Conservation (phyloP, 2,113 vertebrate genomes). For the Crotalus tigris region DNA sequence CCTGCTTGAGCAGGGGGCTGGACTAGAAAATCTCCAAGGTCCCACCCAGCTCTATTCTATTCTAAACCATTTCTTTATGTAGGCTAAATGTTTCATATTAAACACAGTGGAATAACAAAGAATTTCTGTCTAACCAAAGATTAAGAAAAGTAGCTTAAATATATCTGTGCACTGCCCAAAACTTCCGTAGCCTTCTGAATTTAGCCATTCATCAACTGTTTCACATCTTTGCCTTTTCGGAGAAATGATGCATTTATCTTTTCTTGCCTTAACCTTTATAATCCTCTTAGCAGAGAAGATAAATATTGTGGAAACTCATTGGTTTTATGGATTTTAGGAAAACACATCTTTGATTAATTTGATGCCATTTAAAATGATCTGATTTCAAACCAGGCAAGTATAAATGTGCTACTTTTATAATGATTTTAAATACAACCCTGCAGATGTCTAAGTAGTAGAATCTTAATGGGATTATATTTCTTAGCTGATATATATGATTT, state of each 20-base stretch:
- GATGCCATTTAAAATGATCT: slow-evolving; percentile 13
- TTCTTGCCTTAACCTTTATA: slow-evolving; percentile 6
- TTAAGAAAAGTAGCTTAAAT: neutral
- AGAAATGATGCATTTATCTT: slow-evolving; percentile 12
- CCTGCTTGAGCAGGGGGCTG: too few relatives aligned
- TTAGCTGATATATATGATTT: slow-evolving; percentile 25
- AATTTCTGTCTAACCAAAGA: neutral
- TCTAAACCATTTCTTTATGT: neutral
- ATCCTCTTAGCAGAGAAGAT: neutral
- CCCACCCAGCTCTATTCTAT: too few relatives aligned
- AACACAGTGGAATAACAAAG: neutral
- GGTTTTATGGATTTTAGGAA: slow-evolving; percentile 5
- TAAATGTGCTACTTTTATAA: slow-evolving; percentile 31
- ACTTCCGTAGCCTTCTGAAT: slow-evolving; percentile 1
- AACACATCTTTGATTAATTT: slow-evolving; percentile 22
- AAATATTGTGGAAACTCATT: slow-evolving; percentile 20
- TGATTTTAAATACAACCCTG: slow-evolving; percentile 30
- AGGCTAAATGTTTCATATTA: neutral
- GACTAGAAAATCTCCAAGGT: too few relatives aligned
- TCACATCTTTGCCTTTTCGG: neutral
- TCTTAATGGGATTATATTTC: slow-evolving; percentile 11
- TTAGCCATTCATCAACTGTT: slow-evolving; percentile 7
- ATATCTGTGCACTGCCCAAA: neutral
- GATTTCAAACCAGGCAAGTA: slow-evolving; percentile 30
- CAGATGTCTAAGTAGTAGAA: slow-evolving; percentile 7